Evolutionary conservation across 2,888 invertebrate genomes (phyloP).

Genomic region (Fabriciana adippe): DNA sequence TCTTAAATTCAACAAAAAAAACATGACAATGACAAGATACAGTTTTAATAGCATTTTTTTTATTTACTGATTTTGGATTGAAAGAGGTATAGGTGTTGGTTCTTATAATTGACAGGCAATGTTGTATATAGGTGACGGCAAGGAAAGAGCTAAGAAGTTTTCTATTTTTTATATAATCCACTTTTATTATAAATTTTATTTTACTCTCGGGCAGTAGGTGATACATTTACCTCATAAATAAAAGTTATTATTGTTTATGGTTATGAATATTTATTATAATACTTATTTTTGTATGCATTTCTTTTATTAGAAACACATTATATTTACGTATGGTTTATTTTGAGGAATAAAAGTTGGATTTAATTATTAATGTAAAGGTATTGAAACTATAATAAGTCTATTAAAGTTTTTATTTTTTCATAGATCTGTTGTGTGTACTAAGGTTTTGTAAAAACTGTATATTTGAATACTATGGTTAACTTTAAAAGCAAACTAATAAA

Average conservation of each 20-base stretch:
- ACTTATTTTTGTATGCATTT: constrained; percentile 26
- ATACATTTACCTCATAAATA: constrained; percentile 19
- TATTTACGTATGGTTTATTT: neutral
- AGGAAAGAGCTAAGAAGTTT: constrained; percentile 9
- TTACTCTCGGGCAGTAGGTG: constrained; percentile 10
- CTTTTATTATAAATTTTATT: neutral
- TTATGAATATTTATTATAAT: constrained; percentile 3
- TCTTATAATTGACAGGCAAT: too few relatives aligned
- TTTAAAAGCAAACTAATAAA: constrained; percentile 25
- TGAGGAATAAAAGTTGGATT: neutral
- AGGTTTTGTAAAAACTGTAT: constrained; percentile 29
- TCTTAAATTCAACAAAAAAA: too few relatives aligned
- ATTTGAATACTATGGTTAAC: constrained; percentile 22
- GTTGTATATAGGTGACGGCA: neutral
- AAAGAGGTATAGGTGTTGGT: too few relatives aligned
- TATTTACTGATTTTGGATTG: too few relatives aligned
- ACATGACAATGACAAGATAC: too few relatives aligned
- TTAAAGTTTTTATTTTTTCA: constrained; percentile 19
- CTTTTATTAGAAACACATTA: constrained; percentile 5
- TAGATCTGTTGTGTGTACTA: constrained; percentile 24
- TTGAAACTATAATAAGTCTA: constrained; percentile 14
- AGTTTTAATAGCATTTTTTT: too few relatives aligned
- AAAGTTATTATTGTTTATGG: constrained; percentile 6
- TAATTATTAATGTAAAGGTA: neutral
- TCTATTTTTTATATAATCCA: constrained; percentile 7